phyloP scores from a whole-genome alignment of 2,888 invertebrate species.

The Hypsopygia costalis region DNA sequence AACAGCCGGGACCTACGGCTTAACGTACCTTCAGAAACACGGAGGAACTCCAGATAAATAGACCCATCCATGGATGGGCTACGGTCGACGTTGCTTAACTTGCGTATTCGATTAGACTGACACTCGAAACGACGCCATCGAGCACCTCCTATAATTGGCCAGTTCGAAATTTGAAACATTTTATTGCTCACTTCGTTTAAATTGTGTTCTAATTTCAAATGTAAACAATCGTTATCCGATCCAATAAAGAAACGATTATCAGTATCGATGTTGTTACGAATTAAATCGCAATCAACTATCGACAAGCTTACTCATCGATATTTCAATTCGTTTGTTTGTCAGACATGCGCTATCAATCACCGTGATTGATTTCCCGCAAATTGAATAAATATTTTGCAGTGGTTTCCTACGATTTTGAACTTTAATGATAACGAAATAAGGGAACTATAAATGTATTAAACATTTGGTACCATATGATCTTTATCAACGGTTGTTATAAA shows the following conservation, averaged over 20 bases:
- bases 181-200: neutral
- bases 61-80: no score
- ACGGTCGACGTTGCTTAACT: no score
- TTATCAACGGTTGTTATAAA: neutral
- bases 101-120: no score
- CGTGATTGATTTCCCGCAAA: constrained; percentile 28
- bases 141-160: no score
- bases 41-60: no score
- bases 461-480: neutral
- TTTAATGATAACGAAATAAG: neutral
- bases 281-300: constrained; percentile 8
- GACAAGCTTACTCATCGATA: constrained; percentile 13
- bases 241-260: neutral
- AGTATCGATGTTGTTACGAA: constrained; percentile 1
- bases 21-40: no score
- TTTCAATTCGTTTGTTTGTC: constrained; percentile 27
- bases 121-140: no score
- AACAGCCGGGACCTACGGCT: no score
- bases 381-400: constrained; percentile 9
- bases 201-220: neutral
- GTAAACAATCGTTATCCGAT: neutral
- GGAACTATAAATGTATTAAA: neutral
- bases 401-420: neutral
- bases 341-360: constrained; percentile 25
- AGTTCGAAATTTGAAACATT: no score